These are phyloP conservation scores for Agrotis ipsilon DNA, from an alignment of 2,888 invertebrate genomes.

Conservation along the genomic window DNA sequence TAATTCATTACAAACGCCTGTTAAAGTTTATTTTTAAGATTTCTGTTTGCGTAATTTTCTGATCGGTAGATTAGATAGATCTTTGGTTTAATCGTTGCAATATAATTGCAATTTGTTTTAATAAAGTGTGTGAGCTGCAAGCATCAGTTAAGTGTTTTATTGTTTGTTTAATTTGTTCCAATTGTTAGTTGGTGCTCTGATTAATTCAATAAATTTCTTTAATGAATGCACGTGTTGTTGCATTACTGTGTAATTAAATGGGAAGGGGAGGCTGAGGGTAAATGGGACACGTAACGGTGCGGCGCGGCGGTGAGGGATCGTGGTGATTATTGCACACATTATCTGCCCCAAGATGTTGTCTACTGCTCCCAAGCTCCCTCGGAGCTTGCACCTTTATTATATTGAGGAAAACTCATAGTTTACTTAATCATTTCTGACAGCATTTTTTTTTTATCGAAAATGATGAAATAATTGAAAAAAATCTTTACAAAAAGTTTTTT, in stretches of 20 bases:
- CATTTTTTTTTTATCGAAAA: not conserved
- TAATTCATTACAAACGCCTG: constrained; percentile 72
- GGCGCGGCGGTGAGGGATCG: constrained; percentile 81
- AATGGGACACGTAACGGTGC: constrained; percentile 78
- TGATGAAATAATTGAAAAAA: not conserved
- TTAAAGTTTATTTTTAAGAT: constrained; percentile 55
- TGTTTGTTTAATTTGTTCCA: constrained; percentile 31
- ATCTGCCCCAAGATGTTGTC: constrained; percentile 75
- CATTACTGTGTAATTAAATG: constrained; percentile 84
- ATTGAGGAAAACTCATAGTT: constrained; percentile 53
- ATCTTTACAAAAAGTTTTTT: not conserved
- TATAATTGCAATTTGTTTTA: constrained; percentile 33
- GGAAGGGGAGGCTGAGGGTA: constrained; percentile 74
- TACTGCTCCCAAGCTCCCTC: constrained; percentile 69
- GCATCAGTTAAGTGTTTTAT: constrained; percentile 18
- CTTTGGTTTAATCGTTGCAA: constrained; percentile 28
- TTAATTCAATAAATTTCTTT: constrained; percentile 77
- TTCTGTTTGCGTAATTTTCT: constrained; percentile 67
- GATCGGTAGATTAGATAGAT: constrained; percentile 61
- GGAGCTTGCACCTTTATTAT: constrained; percentile 74
- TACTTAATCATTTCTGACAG: constrained; percentile 32
- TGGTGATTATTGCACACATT: constrained; percentile 87
- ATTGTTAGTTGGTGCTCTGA: constrained; percentile 45
- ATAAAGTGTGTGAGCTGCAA: not conserved
- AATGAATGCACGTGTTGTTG: constrained; percentile 79